A percentile compares a stretch with the other conserved stretches of the same genome.
Conservation (phyloP, 1,140 invertebrate species). For the Cydia fagiglandana region DNA sequence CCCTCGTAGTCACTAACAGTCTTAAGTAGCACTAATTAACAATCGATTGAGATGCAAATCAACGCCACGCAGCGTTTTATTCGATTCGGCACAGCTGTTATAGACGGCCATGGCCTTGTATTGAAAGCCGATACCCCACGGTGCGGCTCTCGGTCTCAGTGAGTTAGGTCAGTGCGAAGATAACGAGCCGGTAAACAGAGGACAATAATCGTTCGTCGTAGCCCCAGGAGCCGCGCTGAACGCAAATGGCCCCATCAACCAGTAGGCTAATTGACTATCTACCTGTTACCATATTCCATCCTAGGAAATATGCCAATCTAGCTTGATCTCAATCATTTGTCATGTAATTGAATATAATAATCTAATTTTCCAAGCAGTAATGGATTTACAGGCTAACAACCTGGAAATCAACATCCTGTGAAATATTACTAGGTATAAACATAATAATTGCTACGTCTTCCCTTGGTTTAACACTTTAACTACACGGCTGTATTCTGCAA, state of each 20-base stretch:
- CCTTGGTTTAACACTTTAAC: not conserved
- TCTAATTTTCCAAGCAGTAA: not conserved
- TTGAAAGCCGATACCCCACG: constrained; percentile 30
- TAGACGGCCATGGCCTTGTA: not conserved
- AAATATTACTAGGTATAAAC: not conserved
- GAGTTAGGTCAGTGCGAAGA: constrained; percentile 46
- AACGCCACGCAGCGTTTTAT: constrained; percentile 38
- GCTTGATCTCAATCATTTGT: constrained; percentile 1
- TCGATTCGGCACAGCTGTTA: constrained; percentile 42
- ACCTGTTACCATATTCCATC: not conserved
- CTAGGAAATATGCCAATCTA: not conserved
- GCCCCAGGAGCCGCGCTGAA: constrained; percentile 43
- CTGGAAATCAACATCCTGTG: not conserved
- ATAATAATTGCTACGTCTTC: not conserved
- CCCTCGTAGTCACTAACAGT: constrained; percentile 10
- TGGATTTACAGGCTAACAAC: not conserved
- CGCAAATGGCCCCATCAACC: constrained; percentile 45
- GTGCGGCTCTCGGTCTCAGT: constrained; percentile 27
- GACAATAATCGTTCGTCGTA: constrained; percentile 61
- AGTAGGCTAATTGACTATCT: constrained; percentile 20
- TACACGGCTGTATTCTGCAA: not conserved
- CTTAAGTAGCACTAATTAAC: constrained; percentile 45
- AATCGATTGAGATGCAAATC: constrained; percentile 58
- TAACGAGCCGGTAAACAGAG: constrained; percentile 58
- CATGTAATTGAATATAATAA: constrained; percentile 6